These are phyloP conservation scores for Mesochorus sp. DNA, from an alignment of 2,888 invertebrate genomes.

Conservation along the genomic window DNA sequence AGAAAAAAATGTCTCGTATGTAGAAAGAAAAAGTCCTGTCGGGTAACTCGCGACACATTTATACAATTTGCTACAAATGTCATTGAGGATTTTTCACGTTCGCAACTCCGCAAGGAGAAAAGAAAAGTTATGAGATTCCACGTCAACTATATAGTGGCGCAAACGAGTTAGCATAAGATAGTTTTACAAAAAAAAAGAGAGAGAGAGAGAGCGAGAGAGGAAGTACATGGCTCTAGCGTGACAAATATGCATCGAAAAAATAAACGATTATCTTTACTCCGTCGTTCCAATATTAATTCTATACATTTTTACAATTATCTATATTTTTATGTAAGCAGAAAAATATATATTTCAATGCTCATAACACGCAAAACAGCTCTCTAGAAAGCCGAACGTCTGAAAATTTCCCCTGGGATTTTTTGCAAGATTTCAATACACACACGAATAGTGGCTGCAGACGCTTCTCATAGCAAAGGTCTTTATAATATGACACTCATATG, in stretches of 20 bases:
- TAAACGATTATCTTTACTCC: slow-evolving; percentile 24
- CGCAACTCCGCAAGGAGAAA: not conserved
- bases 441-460: not conserved
- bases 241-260: not conserved
- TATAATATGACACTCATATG: too few relatives aligned
- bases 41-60: slow-evolving; percentile 5
- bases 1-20: not conserved
- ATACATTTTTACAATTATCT: slow-evolving; percentile 1
- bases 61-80: slow-evolving; percentile 20
- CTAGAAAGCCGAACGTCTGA: not conserved
- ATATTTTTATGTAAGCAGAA: slow-evolving; percentile 11
- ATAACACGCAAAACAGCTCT: slow-evolving; percentile 5
- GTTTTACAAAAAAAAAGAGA: slow-evolving; percentile 10
- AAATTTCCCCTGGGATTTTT: slow-evolving; percentile 47
- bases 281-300: slow-evolving; percentile 9
- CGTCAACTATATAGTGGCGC: not conserved
- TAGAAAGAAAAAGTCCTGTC: not conserved
- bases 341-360: slow-evolving; percentile 10
- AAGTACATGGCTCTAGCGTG: slow-evolving; percentile 27
- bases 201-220: slow-evolving; percentile 7
- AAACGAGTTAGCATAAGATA: slow-evolving; percentile 35
- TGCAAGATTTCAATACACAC: slow-evolving; percentile 11
- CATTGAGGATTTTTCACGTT: slow-evolving; percentile 30
- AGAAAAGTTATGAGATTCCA: not conserved
- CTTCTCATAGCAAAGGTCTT: not conserved